Conservation (phyloP, 2,797 vertebrate species). For the Saxicola maurus region DNA sequence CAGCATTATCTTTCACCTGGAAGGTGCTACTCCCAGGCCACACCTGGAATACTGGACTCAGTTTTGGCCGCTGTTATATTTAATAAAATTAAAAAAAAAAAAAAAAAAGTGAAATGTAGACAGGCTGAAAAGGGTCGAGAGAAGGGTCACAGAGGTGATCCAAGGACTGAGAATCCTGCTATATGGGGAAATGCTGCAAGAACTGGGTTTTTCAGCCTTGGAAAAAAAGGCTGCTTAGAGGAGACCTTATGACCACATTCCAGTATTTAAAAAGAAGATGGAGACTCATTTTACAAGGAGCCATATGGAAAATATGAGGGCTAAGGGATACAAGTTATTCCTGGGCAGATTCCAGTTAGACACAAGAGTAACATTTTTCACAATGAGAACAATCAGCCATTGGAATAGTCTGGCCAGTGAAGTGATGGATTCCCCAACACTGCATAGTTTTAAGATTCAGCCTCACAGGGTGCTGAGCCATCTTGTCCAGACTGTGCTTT, state of each 20-base stretch:
- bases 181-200: not conserved
- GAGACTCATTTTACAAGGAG: not conserved
- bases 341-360: not conserved
- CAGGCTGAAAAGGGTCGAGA: not conserved
- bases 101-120: too few species aligned
- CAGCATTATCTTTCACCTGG: not conserved
- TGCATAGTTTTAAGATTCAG: not conserved
- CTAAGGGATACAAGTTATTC: not conserved
- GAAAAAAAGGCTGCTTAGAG: not conserved
- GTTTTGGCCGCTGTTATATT: not conserved
- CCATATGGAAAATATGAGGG: not conserved
- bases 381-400: not conserved
- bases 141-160: not conserved
- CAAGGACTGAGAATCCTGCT: not conserved
- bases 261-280: not conserved
- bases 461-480: not conserved
- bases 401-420: not conserved
- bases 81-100: not conserved
- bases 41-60: accelerated
- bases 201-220: not conserved
- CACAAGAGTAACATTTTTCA: not conserved
- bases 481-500: not conserved
- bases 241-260: not conserved
- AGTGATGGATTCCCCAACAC: not conserved
- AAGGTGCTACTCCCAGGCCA: not conserved